These are phyloP conservation scores for Catamblyrhynchus diadema DNA, from an alignment of 2,797 vertebrate species.

Conservation along the genomic window DNA sequence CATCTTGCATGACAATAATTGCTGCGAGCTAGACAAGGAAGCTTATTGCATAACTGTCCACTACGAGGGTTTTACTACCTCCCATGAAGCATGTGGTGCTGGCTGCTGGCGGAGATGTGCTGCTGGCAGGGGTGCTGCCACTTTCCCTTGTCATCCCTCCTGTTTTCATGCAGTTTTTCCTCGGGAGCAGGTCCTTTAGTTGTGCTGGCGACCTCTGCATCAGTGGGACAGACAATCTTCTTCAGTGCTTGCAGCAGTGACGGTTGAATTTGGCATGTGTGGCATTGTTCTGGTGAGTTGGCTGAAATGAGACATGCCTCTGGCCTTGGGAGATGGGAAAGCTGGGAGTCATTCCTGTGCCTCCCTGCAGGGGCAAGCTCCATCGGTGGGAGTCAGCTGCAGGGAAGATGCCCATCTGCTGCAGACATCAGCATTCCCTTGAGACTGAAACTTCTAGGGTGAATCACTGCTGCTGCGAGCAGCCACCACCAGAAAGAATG, in stretches of 20 bases:
- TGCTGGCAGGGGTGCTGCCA: neutral
- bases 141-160: neutral
- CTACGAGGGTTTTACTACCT: neutral
- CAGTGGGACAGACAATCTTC: neutral
- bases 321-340: neutral
- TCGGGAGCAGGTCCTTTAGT: neutral
- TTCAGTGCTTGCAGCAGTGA: fast-evolving
- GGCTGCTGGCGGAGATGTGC: neutral
- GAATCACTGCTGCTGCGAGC: neutral
- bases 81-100: neutral
- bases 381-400: neutral
- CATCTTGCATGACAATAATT: conserved; percentile 15
- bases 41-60: conserved; percentile 17
- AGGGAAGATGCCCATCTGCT: neutral
- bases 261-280: fast-evolving
- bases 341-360: neutral
- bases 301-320: neutral
- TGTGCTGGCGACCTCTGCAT: neutral
- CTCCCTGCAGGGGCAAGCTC: neutral
- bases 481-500: neutral
- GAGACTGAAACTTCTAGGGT: neutral
- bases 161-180: neutral
- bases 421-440: neutral
- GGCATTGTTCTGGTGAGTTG: neutral
- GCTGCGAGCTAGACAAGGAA: neutral